A percentile compares a stretch with the other conserved stretches of the same genome.
These are phyloP conservation scores for Lonchura striata DNA, from an alignment of 2,113 vertebrate species.

Conservation along the genomic window DNA sequence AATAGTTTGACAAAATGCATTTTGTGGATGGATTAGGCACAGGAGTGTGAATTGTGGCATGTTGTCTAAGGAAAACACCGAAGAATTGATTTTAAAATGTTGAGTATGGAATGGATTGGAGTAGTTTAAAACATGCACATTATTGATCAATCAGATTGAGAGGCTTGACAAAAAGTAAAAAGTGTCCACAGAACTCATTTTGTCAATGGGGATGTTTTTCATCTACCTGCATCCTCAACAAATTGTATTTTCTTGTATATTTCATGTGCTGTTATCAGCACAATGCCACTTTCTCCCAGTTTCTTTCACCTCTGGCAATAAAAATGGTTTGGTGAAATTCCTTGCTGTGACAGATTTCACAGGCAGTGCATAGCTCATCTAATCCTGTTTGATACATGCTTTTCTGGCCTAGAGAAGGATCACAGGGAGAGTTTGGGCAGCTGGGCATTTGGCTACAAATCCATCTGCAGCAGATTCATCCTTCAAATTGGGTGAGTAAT, in stretches of 20 bases:
- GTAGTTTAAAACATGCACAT: constrained; percentile 36
- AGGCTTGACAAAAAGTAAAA: constrained; percentile 38
- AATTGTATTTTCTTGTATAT: constrained; percentile 10
- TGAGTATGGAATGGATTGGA: not conserved
- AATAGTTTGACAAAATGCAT: constrained; percentile 31
- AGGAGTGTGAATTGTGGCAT: not conserved
- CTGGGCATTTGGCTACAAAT: not conserved
- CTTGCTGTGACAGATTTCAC: not conserved
- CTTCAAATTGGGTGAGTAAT: accelerated
- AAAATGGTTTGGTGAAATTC: not conserved
- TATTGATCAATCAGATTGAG: constrained; percentile 49
- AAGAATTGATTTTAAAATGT: constrained; percentile 27
- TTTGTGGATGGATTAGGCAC: constrained; percentile 44
- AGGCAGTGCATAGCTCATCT: not conserved
- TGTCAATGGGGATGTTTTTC: constrained; percentile 26
- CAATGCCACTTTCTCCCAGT: not conserved
- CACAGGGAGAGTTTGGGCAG: not conserved
- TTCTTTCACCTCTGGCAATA: not conserved
- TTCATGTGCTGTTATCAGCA: constrained; percentile 27
- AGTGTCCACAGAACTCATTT: not conserved
- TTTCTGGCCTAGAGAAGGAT: not conserved
- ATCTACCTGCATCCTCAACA: constrained; percentile 8
- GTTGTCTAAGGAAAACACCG: constrained; percentile 10
- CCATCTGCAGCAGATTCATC: not conserved
- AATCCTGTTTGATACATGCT: not conserved